Base-by-base conservation (phyloP, 2,888 invertebrate species). In the Gonocerus acuteangulatus region DNA sequence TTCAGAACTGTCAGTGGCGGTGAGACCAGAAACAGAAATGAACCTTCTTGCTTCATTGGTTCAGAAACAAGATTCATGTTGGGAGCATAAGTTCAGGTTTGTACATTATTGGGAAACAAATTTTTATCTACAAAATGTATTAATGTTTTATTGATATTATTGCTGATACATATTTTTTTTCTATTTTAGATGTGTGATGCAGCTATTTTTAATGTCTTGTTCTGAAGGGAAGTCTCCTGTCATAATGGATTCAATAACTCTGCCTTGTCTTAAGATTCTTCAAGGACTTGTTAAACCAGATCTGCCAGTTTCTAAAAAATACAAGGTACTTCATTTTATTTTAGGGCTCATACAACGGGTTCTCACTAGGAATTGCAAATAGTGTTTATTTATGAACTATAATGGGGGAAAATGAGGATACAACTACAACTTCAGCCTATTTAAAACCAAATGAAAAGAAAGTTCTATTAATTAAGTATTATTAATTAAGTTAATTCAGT, bases 201-300 rank as follows among this genome's bases (percentile, higher is more conserved):
- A 86, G 67, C 77, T 95, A 57, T 95, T 95, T 77, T 79, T 92
- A 60, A 81, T 84, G 76, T 87, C 88, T 2, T 85, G 85, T 67
- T 80, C 82, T 59, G 81, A 84, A 73, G 84, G 87, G 0, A 84
- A 86, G 64, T 90, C 88, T 70, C 89, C 91, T 0, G 86, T 89
- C 56, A 90, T 95, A 0, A 83, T 92, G 79, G 92, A 93, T 71
- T 88, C 90, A 63, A 87, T 96, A 16, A 89, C 94, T 65, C 78
- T 96, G 66, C 96, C 96, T 0, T 95, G 95, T 74, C 77, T 96
- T 65, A 87, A 93, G 68, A 95, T 96, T 68, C 82, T 96, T 74
- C 88, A 91, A 70, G 82, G 84, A 63, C 76, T 92, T 13, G 89
- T 94, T 73, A 83, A 84, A 68, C 86, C 86, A 0, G 78, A 79